Percentiles rank a stretch among this genome's conserved stretches.
Conservation (phyloP, 2,888 invertebrate species). For the Nipponacmea schrenckii region DNA sequence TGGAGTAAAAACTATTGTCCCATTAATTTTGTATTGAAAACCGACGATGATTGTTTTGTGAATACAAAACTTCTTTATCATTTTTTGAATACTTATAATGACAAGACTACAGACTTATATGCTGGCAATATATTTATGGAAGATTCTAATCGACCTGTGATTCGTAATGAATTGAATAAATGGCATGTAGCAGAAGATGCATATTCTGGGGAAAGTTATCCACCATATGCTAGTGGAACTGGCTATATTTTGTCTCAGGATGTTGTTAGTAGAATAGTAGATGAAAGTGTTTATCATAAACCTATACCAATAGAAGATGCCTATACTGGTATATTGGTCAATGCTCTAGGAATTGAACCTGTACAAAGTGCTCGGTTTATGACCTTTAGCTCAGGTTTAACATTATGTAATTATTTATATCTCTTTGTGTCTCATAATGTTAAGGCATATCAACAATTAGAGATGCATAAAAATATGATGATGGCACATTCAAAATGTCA, state of each 20-base stretch:
- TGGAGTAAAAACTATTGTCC: slow-evolving; percentile 52
- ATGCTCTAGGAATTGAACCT: slow-evolving; percentile 50
- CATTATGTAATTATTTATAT: slow-evolving; percentile 62
- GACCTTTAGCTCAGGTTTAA: slow-evolving; percentile 50
- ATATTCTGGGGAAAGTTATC: slow-evolving; percentile 51
- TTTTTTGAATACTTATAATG: slow-evolving; percentile 42
- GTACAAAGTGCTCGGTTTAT: slow-evolving; percentile 58
- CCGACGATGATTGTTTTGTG: slow-evolving; percentile 65
- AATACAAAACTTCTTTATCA: slow-evolving; percentile 48
- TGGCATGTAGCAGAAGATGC: slow-evolving; percentile 59
- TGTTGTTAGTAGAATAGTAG: slow-evolving; percentile 46
- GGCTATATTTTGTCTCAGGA: slow-evolving; percentile 63
- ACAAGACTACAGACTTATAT: slow-evolving; percentile 46
- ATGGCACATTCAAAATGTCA: slow-evolving; percentile 39
- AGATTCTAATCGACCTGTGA: slow-evolving; percentile 44
- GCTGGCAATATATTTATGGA: slow-evolving; percentile 56
- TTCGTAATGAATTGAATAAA: slow-evolving; percentile 52
- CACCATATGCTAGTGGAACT: slow-evolving; percentile 63
- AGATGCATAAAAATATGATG: slow-evolving; percentile 41
- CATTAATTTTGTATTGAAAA: slow-evolving; percentile 55
- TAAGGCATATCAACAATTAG: slow-evolving; percentile 43
- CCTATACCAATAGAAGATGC: slow-evolving; percentile 66
- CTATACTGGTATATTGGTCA: slow-evolving; percentile 60
- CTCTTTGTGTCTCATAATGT: slow-evolving; percentile 62
- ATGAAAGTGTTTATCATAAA: slow-evolving; percentile 41